Evolutionary conservation across 2,113 vertebrate species (phyloP).

Genomic region (Pogonocichla stellata): DNA sequence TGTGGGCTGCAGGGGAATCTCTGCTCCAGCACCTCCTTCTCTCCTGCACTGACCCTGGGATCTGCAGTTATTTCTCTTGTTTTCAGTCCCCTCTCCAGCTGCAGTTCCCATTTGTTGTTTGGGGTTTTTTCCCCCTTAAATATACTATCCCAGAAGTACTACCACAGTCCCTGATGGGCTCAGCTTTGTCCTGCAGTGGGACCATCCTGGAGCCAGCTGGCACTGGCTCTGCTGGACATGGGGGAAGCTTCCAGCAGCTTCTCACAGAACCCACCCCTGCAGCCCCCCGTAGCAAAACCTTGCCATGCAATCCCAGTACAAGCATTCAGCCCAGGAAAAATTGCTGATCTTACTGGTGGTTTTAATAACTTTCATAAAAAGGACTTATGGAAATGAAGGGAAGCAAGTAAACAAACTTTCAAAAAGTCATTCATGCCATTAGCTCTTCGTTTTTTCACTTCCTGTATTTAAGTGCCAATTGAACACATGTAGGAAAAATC

Average conservation of each 20-base stretch:
- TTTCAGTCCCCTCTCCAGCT: not conserved
- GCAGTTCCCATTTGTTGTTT: not conserved
- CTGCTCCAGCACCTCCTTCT: not conserved
- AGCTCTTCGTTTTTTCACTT: not conserved
- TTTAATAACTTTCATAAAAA: not conserved
- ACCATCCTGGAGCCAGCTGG: not conserved
- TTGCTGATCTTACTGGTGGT: not conserved
- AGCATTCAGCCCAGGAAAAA: not conserved
- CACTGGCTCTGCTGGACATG: not conserved
- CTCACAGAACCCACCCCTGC: not conserved
- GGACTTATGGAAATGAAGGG: not conserved
- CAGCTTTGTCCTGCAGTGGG: not conserved
- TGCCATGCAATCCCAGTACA: not conserved
- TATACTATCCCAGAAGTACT: not conserved
- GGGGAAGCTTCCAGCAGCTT: not conserved
- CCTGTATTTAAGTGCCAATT: not conserved
- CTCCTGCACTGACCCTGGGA: not conserved
- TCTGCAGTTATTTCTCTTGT: not conserved
- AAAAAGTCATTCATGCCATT: not conserved
- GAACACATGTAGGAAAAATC: conserved; percentile 15
- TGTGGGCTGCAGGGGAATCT: not conserved
- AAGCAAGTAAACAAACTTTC: not conserved
- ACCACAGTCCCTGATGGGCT: not conserved
- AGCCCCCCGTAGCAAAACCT: not conserved
- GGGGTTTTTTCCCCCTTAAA: accelerated